These are phyloP conservation scores for Cuculus canorus DNA, from an alignment of 2,797 vertebrate species.

Conservation along the genomic window DNA sequence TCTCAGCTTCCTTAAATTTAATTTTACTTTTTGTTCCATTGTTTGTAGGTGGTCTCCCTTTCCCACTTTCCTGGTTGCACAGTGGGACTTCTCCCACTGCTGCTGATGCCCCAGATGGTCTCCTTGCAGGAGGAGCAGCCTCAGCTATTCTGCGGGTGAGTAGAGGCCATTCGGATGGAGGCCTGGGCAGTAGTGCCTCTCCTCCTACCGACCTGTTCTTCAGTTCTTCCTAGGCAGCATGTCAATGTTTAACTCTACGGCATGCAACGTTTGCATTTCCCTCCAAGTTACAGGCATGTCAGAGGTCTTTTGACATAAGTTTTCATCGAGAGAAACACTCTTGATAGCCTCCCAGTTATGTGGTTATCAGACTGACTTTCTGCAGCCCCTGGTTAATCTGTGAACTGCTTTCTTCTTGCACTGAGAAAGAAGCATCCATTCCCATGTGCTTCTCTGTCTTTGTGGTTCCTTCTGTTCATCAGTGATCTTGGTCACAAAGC, in stretches of 20 bases:
- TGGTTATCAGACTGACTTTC: not conserved
- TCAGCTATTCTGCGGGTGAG: constrained; percentile 56
- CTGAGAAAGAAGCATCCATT: not conserved
- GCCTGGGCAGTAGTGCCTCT: not conserved
- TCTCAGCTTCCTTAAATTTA: constrained; percentile 5
- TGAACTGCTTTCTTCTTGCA: not conserved
- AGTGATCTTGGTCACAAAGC: not conserved
- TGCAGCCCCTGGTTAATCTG: not conserved
- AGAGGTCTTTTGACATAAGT: not conserved
- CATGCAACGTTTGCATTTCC: not conserved
- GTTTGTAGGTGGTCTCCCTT: constrained; percentile 61
- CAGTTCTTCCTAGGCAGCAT: not conserved
- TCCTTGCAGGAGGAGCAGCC: constrained; percentile 53
- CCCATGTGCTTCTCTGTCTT: not conserved
- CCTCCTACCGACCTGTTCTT: not conserved
- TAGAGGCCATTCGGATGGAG: constrained; percentile 51
- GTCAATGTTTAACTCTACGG: not conserved
- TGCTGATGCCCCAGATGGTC: constrained; percentile 49
- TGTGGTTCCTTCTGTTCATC: not conserved
- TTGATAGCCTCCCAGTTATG: not conserved
- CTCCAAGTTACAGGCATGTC: not conserved
- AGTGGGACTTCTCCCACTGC: constrained; percentile 65
- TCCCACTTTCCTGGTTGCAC: constrained; percentile 30
- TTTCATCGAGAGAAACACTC: not conserved
- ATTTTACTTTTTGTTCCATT: constrained; percentile 39